phyloP scores from a whole-genome alignment of 1,140 invertebrate species.

The Brachionus rubens region DNA sequence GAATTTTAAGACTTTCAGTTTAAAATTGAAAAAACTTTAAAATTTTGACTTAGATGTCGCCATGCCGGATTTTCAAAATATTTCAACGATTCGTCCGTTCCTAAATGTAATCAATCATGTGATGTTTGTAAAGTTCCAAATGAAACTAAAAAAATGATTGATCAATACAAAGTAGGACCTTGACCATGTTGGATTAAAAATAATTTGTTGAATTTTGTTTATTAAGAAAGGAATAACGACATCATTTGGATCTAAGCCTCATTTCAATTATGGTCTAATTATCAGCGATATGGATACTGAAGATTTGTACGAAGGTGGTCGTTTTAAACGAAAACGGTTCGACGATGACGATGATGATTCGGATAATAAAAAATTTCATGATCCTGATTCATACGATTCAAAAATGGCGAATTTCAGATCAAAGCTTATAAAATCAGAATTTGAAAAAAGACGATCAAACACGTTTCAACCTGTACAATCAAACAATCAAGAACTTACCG shows the following conservation, averaged over 20 bases:
- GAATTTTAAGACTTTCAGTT: neutral
- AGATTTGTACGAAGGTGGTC: constrained; percentile 39
- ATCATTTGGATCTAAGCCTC: constrained; percentile 17
- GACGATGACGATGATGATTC: constrained; percentile 28
- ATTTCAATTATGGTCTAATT: constrained; percentile 25
- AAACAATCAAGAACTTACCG: neutral
- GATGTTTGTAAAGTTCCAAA: constrained; percentile 44
- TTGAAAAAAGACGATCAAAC: constrained; percentile 5
- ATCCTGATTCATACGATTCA: constrained; percentile 32
- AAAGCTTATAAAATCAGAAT: constrained; percentile 29
- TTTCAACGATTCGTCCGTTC: constrained; percentile 25
- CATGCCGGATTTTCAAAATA: constrained; percentile 36
- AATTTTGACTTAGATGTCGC: constrained; percentile 31
- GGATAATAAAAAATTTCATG: neutral
- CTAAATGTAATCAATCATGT: constrained; percentile 23
- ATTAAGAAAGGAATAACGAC: constrained; percentile 21
- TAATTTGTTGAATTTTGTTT: neutral
- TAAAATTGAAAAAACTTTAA: neutral
- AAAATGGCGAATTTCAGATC: constrained; percentile 36
- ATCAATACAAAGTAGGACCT: constrained; percentile 36
- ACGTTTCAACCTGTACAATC: neutral
- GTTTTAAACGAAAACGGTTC: constrained; percentile 14
- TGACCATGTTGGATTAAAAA: neutral
- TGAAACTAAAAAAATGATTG: constrained; percentile 30
- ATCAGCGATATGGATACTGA: constrained; percentile 16